Evolutionary conservation across 2,888 invertebrate genomes (phyloP), one percentile per base, ranked within the genome.

Genomic region (Allophyes oxyacanthae): DNA sequence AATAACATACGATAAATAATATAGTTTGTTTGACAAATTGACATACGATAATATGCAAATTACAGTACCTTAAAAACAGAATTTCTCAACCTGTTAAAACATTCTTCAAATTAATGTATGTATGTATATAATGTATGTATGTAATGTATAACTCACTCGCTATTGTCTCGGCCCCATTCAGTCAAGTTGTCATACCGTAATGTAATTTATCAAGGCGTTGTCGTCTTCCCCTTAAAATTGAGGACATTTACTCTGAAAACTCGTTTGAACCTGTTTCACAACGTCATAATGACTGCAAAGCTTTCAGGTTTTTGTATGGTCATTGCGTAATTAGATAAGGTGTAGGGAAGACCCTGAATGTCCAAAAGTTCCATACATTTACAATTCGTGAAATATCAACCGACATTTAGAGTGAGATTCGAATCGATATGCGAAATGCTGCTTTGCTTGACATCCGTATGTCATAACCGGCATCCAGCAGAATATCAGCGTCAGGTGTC

Each of bases 141-240:
- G n/a, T n/a, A n/a, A n/a, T n/a, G n/a, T 37, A 64, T 65, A 72
- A 69, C 65, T 77, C 67, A 64, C 63, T 69, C 25, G 33, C 56
- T 50, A 74, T 79, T 81, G 79, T 81, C 74, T 70, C 55, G 61
- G 30, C 53, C 65, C 72, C 66, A 77, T 83, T 82, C 79, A 82
- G 69, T 69, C 72, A 70, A 71, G 58, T 79, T 81, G 81, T 84
- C 81, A 83, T 78, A 78, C 72, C 59, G 71, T 79, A 77, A 84
- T 77, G 77, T 82, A 80, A 85, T 84, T 86, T 85, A 81, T 84
- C 78, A 84, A 75, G 71, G 56, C 67, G 67, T 42, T 71, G 69
- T 72, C 66, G 48, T 61, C 63, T 61, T 46, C 53, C 68, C 66
- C 61, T 74, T 71, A 75, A 71, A 75, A 68, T 65, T 72, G 66